A percentile compares a stretch with the other conserved stretches of the same genome.
Conservation (phyloP, 2,797 vertebrate genomes). For the Enteromius afrohamiltoni region DNA sequence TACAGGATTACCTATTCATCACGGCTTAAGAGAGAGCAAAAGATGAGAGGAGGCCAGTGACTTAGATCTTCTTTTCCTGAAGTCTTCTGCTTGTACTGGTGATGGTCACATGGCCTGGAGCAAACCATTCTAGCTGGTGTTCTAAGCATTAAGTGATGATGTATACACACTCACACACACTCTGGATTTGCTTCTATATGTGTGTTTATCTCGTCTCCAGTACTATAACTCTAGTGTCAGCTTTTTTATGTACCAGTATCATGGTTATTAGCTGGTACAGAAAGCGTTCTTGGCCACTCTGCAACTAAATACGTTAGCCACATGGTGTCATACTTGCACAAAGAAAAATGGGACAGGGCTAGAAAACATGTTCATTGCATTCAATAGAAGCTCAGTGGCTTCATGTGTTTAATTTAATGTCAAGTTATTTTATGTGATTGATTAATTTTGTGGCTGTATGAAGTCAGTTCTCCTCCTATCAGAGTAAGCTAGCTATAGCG, state of each 20-base stretch:
- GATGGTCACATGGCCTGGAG: background rate
- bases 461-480: background rate
- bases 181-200: background rate
- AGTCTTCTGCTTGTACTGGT: background rate
- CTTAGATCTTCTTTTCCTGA: conserved; percentile 27
- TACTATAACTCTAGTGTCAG: background rate
- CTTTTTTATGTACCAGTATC: background rate
- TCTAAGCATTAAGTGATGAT: conserved; percentile 1
- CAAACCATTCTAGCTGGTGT: background rate
- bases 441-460: background rate
- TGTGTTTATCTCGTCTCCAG: background rate
- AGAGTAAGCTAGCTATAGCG: background rate
- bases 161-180: background rate
- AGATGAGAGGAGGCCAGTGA: background rate
- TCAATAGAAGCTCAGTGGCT: background rate
- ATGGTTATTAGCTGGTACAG: background rate
- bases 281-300: background rate
- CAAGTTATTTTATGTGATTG: background rate
- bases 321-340: conserved; percentile 35
- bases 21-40: background rate
- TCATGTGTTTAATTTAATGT: background rate
- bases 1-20: conserved; percentile 27
- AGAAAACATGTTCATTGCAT: background rate
- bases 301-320: conserved; percentile 28
- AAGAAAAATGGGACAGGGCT: background rate